Percentiles rank a stretch among this genome's conserved stretches.
phyloP scores from a whole-genome alignment of 2,888 invertebrate species.

The Petrophora chlorosata region DNA sequence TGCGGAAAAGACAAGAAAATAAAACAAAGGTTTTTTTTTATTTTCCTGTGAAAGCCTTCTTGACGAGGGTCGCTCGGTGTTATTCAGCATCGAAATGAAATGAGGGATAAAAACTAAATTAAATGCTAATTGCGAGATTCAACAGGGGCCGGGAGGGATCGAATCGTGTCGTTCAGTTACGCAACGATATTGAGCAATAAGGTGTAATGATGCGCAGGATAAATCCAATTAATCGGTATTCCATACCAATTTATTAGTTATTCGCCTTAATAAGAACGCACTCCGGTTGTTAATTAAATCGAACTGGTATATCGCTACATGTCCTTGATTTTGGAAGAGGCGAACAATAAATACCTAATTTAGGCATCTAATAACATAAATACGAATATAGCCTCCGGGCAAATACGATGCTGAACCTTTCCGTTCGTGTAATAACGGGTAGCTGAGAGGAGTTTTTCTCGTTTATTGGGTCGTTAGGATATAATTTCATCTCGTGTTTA shows the following conservation, averaged over 20 bases:
- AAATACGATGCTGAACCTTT: slow-evolving; percentile 62
- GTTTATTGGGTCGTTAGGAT: slow-evolving; percentile 80
- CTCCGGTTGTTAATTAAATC: slow-evolving; percentile 25
- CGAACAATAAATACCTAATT: slow-evolving; percentile 41
- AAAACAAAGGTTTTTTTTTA: slow-evolving; percentile 66
- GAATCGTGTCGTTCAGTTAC: slow-evolving; percentile 52
- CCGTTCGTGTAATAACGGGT: slow-evolving; percentile 70
- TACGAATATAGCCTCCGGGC: slow-evolving; percentile 48
- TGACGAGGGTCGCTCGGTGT: slow-evolving; percentile 71
- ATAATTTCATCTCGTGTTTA: slow-evolving; percentile 82
- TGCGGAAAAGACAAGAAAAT: slow-evolving; percentile 68
- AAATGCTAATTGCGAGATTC: slow-evolving; percentile 76
- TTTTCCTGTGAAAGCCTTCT: slow-evolving; percentile 66
- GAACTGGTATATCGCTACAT: slow-evolving; percentile 5
- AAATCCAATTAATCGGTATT: slow-evolving; percentile 57
- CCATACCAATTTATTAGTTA: slow-evolving; percentile 36
- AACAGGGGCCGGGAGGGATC: slow-evolving; percentile 52
- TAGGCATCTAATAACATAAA: slow-evolving; percentile 53
- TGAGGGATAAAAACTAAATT: slow-evolving; percentile 76
- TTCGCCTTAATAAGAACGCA: slow-evolving; percentile 28
- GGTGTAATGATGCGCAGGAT: slow-evolving; percentile 58
- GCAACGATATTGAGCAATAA: slow-evolving; percentile 59
- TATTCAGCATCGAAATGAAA: slow-evolving; percentile 72
- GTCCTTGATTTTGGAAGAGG: slow-evolving; percentile 29
- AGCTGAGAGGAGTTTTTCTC: slow-evolving; percentile 72